A percentile compares a stretch with the other conserved stretches of the same genome.
Conservation (phyloP, 1,140 invertebrate genomes). For the Musca domestica region DNA sequence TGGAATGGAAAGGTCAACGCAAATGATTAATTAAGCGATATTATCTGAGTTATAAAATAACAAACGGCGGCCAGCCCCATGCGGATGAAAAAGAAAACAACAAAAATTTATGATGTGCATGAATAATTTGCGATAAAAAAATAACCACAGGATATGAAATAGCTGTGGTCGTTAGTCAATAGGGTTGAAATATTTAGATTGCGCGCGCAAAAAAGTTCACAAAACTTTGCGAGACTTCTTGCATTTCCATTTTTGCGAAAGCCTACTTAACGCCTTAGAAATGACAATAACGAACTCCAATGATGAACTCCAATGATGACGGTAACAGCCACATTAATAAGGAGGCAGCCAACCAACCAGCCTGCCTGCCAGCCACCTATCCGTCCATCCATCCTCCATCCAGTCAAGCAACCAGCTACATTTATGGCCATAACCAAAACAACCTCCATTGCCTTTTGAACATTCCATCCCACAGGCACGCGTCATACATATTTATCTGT, state of each 20-base stretch:
- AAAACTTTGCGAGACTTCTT: background rate
- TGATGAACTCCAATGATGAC: too few relatives aligned
- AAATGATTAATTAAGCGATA: constrained; percentile 17
- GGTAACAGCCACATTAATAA: too few relatives aligned
- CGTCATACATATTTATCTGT: constrained; percentile 10
- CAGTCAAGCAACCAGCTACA: background rate
- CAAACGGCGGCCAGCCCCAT: background rate
- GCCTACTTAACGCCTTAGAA: constrained; percentile 15
- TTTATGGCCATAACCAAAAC: too few relatives aligned
- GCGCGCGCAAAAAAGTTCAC: background rate
- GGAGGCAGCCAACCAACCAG: too few relatives aligned
- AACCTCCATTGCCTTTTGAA: background rate
- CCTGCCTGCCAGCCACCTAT: too few relatives aligned
- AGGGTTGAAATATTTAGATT: background rate
- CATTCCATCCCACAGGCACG: constrained; percentile 12
- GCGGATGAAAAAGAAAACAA: background rate
- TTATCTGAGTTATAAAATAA: background rate
- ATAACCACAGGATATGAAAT: background rate
- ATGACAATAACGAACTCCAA: too few relatives aligned
- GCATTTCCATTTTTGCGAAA: background rate
- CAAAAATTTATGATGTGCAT: constrained; percentile 11
- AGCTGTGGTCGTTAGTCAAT: background rate
- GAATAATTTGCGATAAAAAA: background rate
- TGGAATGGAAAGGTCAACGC: constrained; percentile 9
- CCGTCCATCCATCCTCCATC: too few relatives aligned